Percentiles rank a stretch among this genome's conserved stretches.
Conservation (phyloP, 2,888 invertebrate genomes). For the Trichacis sp. region DNA sequence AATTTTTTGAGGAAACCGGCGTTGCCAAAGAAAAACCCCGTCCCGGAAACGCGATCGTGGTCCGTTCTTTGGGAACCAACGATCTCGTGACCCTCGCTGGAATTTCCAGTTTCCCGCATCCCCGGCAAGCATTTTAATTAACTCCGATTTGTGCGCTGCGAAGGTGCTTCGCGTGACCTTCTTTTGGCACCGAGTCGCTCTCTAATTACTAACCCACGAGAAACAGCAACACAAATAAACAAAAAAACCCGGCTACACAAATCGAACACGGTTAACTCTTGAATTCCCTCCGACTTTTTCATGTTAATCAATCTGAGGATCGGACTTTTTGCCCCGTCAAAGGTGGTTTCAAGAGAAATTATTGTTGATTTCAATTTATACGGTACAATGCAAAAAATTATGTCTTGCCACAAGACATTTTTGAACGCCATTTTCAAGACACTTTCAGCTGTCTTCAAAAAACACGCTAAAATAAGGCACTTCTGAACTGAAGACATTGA, state of each 20-base stretch:
- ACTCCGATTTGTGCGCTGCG: slow-evolving; percentile 28
- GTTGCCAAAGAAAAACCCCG: background rate
- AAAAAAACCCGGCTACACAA: background rate
- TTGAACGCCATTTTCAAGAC: no score
- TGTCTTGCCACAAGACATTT: no score
- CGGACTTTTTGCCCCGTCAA: no score
- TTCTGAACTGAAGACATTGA: no score
- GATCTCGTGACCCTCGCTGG: slow-evolving; percentile 14
- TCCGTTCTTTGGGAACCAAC: slow-evolving; percentile 22
- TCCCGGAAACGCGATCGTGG: slow-evolving; percentile 15
- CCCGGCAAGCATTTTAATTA: slow-evolving; percentile 38
- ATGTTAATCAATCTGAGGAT: no score
- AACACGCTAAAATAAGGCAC: no score
- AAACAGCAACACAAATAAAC: slow-evolving; percentile 32
- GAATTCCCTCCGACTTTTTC: no score
- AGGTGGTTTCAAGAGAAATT: no score
- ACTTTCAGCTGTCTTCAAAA: no score
- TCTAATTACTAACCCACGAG: slow-evolving; percentile 24
- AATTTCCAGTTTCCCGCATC: slow-evolving; percentile 30
- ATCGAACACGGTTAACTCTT: no score
- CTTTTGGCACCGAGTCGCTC: slow-evolving; percentile 27
- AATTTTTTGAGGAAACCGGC: background rate
- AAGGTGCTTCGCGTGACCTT: slow-evolving; percentile 26
- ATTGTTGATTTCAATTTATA: no score
- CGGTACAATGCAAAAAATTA: no score